A percentile compares a stretch with the other conserved stretches of the same genome.
phyloP scores from a whole-genome alignment of 2,797 vertebrate species.

The Syngnathus acus region DNA sequence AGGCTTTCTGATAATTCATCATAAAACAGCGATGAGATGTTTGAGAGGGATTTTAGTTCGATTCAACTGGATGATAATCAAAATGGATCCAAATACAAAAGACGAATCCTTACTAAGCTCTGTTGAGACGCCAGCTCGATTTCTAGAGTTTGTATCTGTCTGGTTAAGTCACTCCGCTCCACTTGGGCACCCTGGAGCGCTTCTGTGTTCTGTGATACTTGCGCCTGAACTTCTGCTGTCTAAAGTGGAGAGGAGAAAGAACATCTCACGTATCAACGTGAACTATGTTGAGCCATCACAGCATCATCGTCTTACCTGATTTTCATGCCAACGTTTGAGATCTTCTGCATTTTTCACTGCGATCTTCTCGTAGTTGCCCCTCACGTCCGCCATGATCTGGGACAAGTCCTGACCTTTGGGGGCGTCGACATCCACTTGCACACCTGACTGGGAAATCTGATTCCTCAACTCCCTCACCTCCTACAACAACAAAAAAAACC shows the following conservation, averaged over 20 bases:
- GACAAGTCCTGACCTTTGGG: conserved; percentile 83
- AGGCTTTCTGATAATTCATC: conserved; percentile 68
- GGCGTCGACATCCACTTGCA: conserved; percentile 87
- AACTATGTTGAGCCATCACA: background rate
- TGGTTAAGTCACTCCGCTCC: conserved; percentile 68
- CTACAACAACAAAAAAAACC: conserved; percentile 42
- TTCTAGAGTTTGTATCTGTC: conserved; percentile 79
- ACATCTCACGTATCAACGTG: background rate
- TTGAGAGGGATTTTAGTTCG: background rate
- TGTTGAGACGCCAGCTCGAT: conserved; percentile 80
- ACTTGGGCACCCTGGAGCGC: conserved; percentile 71
- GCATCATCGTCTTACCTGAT: conserved; percentile 61
- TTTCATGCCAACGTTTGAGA: conserved; percentile 78
- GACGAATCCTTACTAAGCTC: conserved; percentile 56
- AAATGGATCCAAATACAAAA: background rate
- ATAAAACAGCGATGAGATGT: background rate
- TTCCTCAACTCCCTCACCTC: conserved; percentile 78
- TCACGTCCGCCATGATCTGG: conserved; percentile 81
- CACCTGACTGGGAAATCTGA: conserved; percentile 77
- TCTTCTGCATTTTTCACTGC: conserved; percentile 83
- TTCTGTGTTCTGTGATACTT: conserved; percentile 78
- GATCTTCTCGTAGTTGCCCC: conserved; percentile 79
- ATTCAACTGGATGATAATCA: conserved; percentile 3
- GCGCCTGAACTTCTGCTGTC: conserved; percentile 77
- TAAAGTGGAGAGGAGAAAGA: conserved; percentile 30